phyloP scores from a whole-genome alignment of 2,797 vertebrate species.

The Urophycis tenuis region DNA sequence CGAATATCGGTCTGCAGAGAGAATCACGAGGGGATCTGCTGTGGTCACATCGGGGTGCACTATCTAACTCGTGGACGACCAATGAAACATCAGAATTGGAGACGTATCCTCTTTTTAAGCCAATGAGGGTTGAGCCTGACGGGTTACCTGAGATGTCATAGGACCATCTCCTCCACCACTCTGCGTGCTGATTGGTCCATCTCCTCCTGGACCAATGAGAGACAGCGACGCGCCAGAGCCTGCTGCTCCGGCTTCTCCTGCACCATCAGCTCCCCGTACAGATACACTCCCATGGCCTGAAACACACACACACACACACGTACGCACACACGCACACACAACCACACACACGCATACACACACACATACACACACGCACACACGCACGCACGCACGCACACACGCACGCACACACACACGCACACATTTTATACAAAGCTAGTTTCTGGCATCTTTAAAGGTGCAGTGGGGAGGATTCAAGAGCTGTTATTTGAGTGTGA shows the following conservation, averaged over 20 bases:
- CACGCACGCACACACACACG: no score
- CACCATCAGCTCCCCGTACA: conserved; percentile 96
- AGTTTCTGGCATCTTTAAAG: not conserved
- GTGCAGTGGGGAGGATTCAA: not conserved
- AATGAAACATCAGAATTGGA: no score
- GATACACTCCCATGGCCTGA: conserved; percentile 96
- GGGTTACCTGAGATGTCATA: conserved; percentile 63
- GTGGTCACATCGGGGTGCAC: no score
- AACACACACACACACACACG: conserved; percentile 14
- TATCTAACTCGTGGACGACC: no score
- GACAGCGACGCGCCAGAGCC: conserved; percentile 78
- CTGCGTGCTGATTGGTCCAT: conserved; percentile 83
- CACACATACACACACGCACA: not conserved
- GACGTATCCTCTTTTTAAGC: not conserved
- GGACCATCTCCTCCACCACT: conserved; percentile 91
- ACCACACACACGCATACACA: no score
- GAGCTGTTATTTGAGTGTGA: not conserved
- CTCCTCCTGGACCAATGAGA: conserved; percentile 72
- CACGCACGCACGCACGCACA: not conserved
- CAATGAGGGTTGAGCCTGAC: conserved; percentile 11
- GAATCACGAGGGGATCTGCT: no score
- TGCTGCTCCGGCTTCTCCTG: conserved; percentile 84
- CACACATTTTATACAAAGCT: not conserved
- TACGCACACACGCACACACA: not conserved
- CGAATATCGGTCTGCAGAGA: no score